Percentiles rank a stretch among this genome's conserved stretches.
These are phyloP conservation scores for Sthenelais limicola DNA, from an alignment of 2,888 invertebrate genomes.

Conservation along the genomic window DNA sequence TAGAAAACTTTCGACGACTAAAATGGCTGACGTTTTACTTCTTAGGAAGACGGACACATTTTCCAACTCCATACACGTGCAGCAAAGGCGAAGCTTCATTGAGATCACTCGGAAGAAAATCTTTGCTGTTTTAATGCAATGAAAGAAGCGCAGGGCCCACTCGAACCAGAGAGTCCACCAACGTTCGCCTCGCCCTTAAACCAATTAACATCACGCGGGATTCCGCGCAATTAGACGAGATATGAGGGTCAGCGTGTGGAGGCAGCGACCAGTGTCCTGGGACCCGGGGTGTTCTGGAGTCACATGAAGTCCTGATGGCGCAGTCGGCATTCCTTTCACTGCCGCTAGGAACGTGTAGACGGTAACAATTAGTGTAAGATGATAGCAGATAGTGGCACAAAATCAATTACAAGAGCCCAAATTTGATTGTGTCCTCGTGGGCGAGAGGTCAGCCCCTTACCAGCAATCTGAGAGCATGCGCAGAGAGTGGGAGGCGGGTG, in stretches of 20 bases:
- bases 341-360: constrained; percentile 18
- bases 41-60: too few species aligned
- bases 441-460: constrained; percentile 5
- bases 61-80: too few species aligned
- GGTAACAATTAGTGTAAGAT: constrained; percentile 39
- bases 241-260: constrained; percentile 14
- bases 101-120: background rate
- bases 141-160: constrained; percentile 4
- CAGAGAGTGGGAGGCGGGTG: too few species aligned
- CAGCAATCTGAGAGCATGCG: too few species aligned
- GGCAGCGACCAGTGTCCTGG: constrained; percentile 20
- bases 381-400: constrained; percentile 38
- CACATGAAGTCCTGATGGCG: background rate
- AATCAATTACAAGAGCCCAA: constrained; percentile 32
- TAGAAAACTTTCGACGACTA: too few species aligned
- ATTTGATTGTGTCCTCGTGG: constrained; percentile 13
- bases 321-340: background rate
- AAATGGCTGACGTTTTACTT: too few species aligned
- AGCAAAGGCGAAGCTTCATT: too few species aligned
- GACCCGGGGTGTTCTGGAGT: too few species aligned
- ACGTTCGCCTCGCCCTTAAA: background rate
- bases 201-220: constrained; percentile 37
- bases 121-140: constrained; percentile 35
- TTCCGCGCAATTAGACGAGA: constrained; percentile 39
- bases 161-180: background rate